These are phyloP conservation scores for Yponomeuta plumbellus DNA, from an alignment of 2,888 invertebrate genomes.

Conservation along the genomic window DNA sequence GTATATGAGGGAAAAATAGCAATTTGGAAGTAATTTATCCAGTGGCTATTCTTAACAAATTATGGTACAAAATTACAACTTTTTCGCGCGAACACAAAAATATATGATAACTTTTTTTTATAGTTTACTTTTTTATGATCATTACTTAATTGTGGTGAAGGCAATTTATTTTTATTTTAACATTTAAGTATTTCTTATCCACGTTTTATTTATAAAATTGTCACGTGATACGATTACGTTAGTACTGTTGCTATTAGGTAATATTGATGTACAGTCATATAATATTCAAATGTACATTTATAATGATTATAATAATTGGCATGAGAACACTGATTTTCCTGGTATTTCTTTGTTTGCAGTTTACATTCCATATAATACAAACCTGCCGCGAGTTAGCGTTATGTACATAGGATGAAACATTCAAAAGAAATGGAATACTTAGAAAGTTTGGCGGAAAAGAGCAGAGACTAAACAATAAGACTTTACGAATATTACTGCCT, in stretches of 20 bases:
- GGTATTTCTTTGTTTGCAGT: too few species aligned
- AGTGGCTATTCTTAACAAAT: constrained; percentile 10
- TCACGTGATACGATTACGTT: neutral
- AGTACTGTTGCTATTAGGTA: neutral
- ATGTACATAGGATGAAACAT: too few species aligned
- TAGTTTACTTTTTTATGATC: constrained; percentile 5
- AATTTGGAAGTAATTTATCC: constrained; percentile 10
- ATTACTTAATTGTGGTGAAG: constrained; percentile 16
- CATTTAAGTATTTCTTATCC: constrained; percentile 3
- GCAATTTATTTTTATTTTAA: constrained; percentile 15
- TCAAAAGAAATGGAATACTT: too few species aligned
- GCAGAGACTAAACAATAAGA: too few species aligned
- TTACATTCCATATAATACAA: too few species aligned
- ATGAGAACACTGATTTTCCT: neutral
- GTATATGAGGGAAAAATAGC: constrained; percentile 14
- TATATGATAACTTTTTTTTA: constrained; percentile 8
- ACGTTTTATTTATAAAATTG: constrained; percentile 13
- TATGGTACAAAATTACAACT: constrained; percentile 54
- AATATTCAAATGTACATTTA: neutral
- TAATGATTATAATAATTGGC: neutral
- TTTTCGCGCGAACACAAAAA: constrained; percentile 18
- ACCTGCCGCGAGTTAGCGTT: too few species aligned
- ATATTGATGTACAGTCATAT: neutral
- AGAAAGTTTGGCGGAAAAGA: too few species aligned
- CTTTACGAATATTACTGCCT: too few species aligned